Percentiles rank a stretch among this genome's conserved stretches.
phyloP scores from a whole-genome alignment of 2,113 vertebrate species.

The Ictidomys tridecemlineatus region DNA sequence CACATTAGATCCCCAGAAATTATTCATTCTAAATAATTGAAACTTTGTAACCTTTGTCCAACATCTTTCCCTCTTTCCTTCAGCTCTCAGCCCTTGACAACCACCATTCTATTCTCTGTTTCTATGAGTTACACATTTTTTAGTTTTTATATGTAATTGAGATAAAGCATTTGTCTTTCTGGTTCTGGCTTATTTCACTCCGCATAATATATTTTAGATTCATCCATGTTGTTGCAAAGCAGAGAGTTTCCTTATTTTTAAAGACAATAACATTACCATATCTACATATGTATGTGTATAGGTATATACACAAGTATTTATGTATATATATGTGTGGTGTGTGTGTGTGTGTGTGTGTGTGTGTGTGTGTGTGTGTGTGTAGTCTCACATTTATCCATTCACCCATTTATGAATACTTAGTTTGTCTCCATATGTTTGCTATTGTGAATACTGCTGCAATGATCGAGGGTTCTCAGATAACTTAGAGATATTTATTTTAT shows the following conservation, averaged over 20 bases:
- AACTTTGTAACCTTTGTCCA: neutral
- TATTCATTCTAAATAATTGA: neutral
- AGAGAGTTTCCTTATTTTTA: neutral
- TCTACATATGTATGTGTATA: neutral
- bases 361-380: neutral
- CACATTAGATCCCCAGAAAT: neutral
- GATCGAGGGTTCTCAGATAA: neutral
- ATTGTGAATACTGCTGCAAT: neutral
- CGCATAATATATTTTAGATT: neutral
- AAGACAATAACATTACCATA: neutral
- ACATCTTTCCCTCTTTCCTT: neutral
- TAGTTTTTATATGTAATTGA: neutral
- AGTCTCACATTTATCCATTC: neutral
- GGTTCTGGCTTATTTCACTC: neutral
- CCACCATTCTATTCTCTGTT: neutral
- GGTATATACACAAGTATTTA: neutral
- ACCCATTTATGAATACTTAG: neutral
- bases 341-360: neutral
- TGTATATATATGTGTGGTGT: neutral
- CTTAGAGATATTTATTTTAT: neutral
- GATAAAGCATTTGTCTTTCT: neutral
- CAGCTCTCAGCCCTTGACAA: neutral
- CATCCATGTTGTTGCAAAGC: neutral
- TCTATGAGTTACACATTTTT: neutral
- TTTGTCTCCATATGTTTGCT: neutral